These are phyloP conservation scores for Acinonyx jubatus DNA, from an alignment of 2,113 vertebrate genomes.

Conservation along the genomic window DNA sequence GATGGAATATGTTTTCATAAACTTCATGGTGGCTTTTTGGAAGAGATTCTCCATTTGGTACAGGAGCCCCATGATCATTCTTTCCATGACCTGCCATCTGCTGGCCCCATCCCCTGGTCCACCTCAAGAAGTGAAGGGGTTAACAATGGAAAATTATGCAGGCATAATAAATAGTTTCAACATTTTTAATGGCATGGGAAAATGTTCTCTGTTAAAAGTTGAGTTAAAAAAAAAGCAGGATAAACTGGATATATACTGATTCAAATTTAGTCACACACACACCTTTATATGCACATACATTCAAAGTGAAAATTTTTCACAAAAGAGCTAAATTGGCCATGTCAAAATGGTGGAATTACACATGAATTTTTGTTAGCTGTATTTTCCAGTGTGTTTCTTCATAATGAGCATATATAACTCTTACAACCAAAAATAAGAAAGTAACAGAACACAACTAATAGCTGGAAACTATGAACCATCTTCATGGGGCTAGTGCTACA, in stretches of 20 bases:
- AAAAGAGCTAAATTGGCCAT: not conserved
- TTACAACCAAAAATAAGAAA: slow-evolving; percentile 16
- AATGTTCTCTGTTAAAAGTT: slow-evolving; percentile 42
- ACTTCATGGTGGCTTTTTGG: not conserved
- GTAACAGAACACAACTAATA: not conserved
- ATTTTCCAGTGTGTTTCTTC: slow-evolving; percentile 28
- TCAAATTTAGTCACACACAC: not conserved
- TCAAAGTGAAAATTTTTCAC: slow-evolving; percentile 29
- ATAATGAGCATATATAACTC: slow-evolving; percentile 2
- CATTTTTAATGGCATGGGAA: slow-evolving; percentile 46
- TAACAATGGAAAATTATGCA: not conserved
- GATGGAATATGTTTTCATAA: not conserved
- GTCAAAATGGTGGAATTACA: not conserved
- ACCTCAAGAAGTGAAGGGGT: not conserved
- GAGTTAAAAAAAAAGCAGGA: not conserved
- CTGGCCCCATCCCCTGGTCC: not conserved
- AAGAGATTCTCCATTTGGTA: not conserved
- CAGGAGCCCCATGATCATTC: not conserved
- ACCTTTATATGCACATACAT: not conserved
- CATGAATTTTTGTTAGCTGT: not conserved
- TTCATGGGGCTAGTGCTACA: not conserved
- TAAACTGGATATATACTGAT: not conserved
- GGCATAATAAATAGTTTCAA: slow-evolving; percentile 1
- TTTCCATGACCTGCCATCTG: not conserved
- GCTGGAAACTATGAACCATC: not conserved